These are phyloP conservation scores for Eulithis prunata DNA, from an alignment of 2,888 invertebrate species.

Conservation along the genomic window DNA sequence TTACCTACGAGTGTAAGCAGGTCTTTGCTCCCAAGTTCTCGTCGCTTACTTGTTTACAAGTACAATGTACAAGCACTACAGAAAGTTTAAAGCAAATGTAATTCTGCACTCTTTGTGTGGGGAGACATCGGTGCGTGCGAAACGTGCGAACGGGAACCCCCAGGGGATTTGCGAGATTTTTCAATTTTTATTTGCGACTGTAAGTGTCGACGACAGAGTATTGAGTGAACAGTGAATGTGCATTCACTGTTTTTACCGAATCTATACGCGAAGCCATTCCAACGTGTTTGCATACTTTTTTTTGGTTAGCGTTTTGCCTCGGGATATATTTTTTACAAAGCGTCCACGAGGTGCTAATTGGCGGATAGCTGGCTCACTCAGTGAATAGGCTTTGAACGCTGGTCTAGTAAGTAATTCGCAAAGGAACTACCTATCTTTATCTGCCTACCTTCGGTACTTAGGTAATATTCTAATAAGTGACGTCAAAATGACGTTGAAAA, in stretches of 20 bases:
- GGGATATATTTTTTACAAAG: slow-evolving; percentile 28
- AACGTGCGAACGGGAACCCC: slow-evolving; percentile 68
- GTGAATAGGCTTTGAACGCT: slow-evolving; percentile 1
- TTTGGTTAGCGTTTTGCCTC: slow-evolving; percentile 37
- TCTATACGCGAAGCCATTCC: slow-evolving; percentile 41
- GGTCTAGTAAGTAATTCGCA: not conserved
- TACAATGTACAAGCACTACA: slow-evolving; percentile 28
- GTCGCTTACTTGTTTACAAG: slow-evolving; percentile 25
- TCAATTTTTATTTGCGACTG: slow-evolving; percentile 80
- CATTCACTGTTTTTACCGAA: slow-evolving; percentile 53
- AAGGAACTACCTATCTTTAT: not conserved
- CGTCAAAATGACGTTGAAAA: too few relatives aligned
- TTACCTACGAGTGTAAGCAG: not conserved
- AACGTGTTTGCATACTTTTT: slow-evolving; percentile 45
- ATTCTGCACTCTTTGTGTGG: slow-evolving; percentile 58
- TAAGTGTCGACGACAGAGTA: slow-evolving; percentile 67
- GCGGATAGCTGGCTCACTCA: slow-evolving; percentile 29
- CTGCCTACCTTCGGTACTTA: too few relatives aligned
- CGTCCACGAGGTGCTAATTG: slow-evolving; percentile 20
- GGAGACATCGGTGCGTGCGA: slow-evolving; percentile 59
- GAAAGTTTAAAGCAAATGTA: slow-evolving; percentile 53
- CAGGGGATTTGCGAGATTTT: slow-evolving; percentile 78
- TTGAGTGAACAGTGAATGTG: slow-evolving; percentile 47
- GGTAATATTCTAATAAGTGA: too few relatives aligned
- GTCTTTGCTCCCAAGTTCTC: slow-evolving; percentile 1